Base-by-base conservation (phyloP, 2,113 vertebrate species). In the Microtus ochrogaster region DNA sequence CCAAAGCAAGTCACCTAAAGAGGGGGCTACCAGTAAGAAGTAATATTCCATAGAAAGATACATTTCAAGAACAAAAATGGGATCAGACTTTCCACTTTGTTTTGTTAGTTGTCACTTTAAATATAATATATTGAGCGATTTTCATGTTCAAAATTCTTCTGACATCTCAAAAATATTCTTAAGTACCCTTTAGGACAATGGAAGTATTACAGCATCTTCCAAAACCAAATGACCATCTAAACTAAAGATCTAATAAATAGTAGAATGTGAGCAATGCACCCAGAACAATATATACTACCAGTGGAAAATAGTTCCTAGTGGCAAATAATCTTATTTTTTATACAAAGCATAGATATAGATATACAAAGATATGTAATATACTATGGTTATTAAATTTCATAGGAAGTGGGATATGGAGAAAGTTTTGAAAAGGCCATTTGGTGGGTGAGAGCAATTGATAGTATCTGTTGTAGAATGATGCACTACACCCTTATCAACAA, bases 161-260 rank as follows among this genome's bases (percentile, higher is more conserved):
- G 77, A 96, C 39, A 91, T 91, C n/a, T 92, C 77, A 82, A 92
- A 89, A 96, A 95, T 94, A 94, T 84, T 87, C 81, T 76, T 90
- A 94, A 96, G 72, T 89, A 89, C 85, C 76, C 92, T 96, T 96
- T 73, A 89, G 76, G 76, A 77, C 65, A 93, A 94, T n/a, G 77
- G 12, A 97, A 94, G n/a, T 90, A 90, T 93, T 52, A 87, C 28
- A 61, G n/a, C 58, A 70, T 66, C 72, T 85, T 96, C 49, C 74
- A 76, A 97, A 93, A 74, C 89, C 73, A 94, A 96, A 96, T 10
- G 85, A 84, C 12, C 61, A 55, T 19, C 55, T 10, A 68, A 96
- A 65, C 58, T 65, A 92, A 66, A 94, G 76, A 90, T 73, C 93
- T 93, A 76, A 82, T 84, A 97, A 94, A 93, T 74, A 90, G 47